A percentile compares a stretch with the other conserved stretches of the same genome.
Evolutionary conservation across 2,113 vertebrate genomes (phyloP).

Genomic region (Uria lomvia): DNA sequence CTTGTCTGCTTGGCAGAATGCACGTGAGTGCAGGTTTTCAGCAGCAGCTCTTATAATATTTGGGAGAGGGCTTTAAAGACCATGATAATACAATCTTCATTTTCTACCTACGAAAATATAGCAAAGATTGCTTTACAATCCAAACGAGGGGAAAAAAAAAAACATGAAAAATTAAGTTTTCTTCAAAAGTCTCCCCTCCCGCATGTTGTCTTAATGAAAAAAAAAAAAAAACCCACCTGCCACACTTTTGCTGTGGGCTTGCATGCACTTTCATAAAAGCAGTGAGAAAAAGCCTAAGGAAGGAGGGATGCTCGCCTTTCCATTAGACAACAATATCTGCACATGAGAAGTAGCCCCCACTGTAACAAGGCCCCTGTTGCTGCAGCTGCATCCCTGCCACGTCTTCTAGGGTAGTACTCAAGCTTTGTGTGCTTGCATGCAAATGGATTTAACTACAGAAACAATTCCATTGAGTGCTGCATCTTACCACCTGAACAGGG

Average conservation of each 20-base stretch:
- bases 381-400: background rate
- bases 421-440: background rate
- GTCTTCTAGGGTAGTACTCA: background rate
- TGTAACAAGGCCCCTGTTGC: background rate
- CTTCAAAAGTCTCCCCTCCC: background rate
- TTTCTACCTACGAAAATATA: background rate
- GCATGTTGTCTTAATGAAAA: background rate
- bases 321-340: background rate
- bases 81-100: rapidly evolving
- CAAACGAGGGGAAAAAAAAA: background rate
- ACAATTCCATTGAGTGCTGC: background rate
- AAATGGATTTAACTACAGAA: background rate
- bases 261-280: background rate
- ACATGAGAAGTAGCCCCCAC: background rate
- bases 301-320: background rate
- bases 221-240: background rate
- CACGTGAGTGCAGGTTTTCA: rapidly evolving
- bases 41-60: background rate
- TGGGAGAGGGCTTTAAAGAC: background rate
- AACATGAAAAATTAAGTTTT: background rate
- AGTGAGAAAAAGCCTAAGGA: background rate
- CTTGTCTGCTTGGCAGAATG: background rate
- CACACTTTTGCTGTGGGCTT: background rate
- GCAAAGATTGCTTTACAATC: background rate
- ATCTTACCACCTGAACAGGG: background rate